Evolutionary conservation across 2,113 vertebrate genomes (phyloP), one percentile per base, ranked within the genome.

Genomic region (Ptilonorhynchus violaceus): DNA sequence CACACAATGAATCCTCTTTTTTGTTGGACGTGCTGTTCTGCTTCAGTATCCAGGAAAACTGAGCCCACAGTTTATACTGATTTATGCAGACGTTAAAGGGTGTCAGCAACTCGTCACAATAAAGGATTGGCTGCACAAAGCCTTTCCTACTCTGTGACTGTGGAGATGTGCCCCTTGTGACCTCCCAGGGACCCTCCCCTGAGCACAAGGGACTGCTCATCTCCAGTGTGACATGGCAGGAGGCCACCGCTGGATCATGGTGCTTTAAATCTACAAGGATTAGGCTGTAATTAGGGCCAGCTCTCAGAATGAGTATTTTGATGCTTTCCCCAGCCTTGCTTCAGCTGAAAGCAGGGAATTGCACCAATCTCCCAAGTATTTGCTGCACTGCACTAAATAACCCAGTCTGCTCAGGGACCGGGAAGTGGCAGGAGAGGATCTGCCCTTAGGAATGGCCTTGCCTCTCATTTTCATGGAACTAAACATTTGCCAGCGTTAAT

Each of bases 401-500:
- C 7, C 15, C 13, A 6, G 6, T 12, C 49, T 47, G 55, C 78
- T 33, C 63, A 3, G 30, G 47, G 62, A 21, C 39, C 16, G 9
- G 60, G 27, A 27, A 31, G 69, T 2, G 31, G 23, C 9, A 16
- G 37, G 62, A 42, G 46, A 20, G 33, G 10, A 17, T 14, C 56
- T 52, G 46, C 68, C 68, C 37, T 70, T 4, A 3, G 41, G 19
- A 47, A 33, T 0, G 3, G 33, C 17, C 19, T 55, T 42, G 59
- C 14, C 41, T 79, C 58, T 76, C 15, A 4, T 62, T 76, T 30
- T 39, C 6, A 1, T 15, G 9, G 30, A 46, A 39, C 13, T 55
- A 27, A 85, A 19, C 46, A 17, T n/a, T 67, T 63, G 2, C 15
- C 21, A 14, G 1, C 0, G 1, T 44, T 46, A 52, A 5, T 5